Conservation (phyloP, 2,888 invertebrate species). For the Lasioglossum calceatum region DNA sequence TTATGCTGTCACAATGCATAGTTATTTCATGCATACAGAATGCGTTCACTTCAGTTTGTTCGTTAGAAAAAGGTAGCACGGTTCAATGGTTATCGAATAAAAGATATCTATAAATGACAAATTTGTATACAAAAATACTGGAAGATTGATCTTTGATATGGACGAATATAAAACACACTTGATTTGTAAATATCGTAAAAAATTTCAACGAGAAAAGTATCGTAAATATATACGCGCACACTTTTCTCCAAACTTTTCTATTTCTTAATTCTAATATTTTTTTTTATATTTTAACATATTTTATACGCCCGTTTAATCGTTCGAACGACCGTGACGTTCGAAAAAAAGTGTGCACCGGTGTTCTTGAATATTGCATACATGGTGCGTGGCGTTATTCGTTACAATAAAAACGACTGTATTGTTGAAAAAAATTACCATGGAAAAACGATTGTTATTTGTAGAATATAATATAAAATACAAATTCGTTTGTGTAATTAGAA, state of each 20-base stretch:
- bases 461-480: conserved; percentile 52
- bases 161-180: conserved; percentile 42
- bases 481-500: conserved; percentile 23
- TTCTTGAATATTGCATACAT: conserved; percentile 48
- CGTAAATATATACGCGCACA: conserved; percentile 33
- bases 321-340: conserved; percentile 33
- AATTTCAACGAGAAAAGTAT: conserved; percentile 42
- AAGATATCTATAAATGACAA: conserved; percentile 43
- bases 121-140: conserved; percentile 58
- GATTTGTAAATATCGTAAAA: conserved; percentile 67
- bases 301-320: conserved; percentile 39
- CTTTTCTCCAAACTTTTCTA: conserved; percentile 57
- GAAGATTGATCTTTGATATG: conserved; percentile 64
- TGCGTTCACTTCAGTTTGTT: conserved; percentile 21
- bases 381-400: conserved; percentile 46
- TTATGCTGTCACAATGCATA: conserved; percentile 40
- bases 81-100: conserved; percentile 42
- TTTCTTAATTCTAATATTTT: conserved; percentile 28
- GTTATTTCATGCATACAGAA: conserved; percentile 50
- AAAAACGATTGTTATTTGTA: conserved; percentile 59
- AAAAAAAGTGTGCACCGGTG: conserved; percentile 44
- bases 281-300: conserved; percentile 46
- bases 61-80: conserved; percentile 24
- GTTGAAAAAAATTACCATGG: conserved; percentile 35
- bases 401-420: conserved; percentile 52